Evolutionary conservation across 2,113 vertebrate genomes (phyloP).

Genomic region (Macrotus californicus): DNA sequence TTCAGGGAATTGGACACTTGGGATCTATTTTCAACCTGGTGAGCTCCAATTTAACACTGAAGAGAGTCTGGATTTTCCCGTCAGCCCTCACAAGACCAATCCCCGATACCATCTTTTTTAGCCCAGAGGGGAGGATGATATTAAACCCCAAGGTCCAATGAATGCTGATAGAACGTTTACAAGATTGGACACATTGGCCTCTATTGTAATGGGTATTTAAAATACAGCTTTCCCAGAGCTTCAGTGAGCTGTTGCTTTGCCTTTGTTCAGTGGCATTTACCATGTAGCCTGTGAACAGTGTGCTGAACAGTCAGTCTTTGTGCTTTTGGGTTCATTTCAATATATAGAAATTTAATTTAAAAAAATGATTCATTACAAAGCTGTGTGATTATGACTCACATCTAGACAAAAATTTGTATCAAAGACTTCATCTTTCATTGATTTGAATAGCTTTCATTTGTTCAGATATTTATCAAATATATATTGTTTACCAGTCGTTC

Average conservation of each 20-base stretch:
- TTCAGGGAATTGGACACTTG: constrained; percentile 52
- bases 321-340: constrained; percentile 6
- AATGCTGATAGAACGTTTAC: not conserved
- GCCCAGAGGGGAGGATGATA: not conserved
- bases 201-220: not conserved
- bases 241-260: not conserved
- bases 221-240: not conserved
- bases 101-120: constrained; percentile 24
- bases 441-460: not conserved
- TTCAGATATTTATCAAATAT: not conserved
- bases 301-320: not conserved
- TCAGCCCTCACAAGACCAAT: not conserved
- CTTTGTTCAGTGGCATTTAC: constrained; percentile 32
- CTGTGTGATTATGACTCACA: constrained; percentile 8
- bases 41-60: constrained; percentile 50
- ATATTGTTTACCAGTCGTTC: not conserved
- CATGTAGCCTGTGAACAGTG: not conserved
- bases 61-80: constrained; percentile 42
- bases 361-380: not conserved
- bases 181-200: not conserved
- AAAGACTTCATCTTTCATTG: not conserved
- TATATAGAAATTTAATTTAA: constrained; percentile 48
- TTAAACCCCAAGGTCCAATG: not conserved
- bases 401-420: not conserved
- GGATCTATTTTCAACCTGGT: constrained; percentile 61